Conservation (phyloP, 2,113 vertebrate species). For the Eptesicus fuscus region DNA sequence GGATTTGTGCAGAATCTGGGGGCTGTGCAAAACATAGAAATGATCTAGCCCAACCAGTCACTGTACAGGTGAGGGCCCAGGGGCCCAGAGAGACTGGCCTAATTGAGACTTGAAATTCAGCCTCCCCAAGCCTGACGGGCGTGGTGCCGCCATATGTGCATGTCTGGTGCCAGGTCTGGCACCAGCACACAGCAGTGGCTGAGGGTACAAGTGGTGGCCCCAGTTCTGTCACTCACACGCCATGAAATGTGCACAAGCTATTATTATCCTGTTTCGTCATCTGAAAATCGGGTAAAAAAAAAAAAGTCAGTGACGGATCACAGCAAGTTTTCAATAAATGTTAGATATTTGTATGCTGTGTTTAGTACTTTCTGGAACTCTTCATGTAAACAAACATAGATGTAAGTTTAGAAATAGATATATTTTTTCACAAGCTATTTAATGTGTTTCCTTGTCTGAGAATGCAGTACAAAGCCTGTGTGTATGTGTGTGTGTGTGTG, state of each 20-base stretch:
- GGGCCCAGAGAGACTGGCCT: background rate
- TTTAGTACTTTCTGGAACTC: background rate
- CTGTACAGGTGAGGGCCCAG: background rate
- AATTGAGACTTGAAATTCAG: background rate
- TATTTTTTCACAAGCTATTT: background rate
- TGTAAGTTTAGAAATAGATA: background rate
- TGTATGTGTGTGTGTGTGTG: background rate
- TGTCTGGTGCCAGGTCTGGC: background rate
- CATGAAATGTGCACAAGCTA: background rate
- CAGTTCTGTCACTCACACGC: background rate
- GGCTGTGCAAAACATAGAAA: background rate
- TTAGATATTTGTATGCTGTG: background rate
- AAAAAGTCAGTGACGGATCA: background rate
- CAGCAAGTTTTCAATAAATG: background rate
- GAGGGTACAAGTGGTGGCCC: background rate
- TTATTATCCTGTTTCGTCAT: background rate
- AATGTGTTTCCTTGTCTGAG: background rate
- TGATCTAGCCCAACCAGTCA: background rate
- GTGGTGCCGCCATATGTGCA: fast-evolving
- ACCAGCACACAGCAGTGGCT: background rate
- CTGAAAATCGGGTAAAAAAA: background rate
- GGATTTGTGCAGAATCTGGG: background rate
- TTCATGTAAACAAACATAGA: background rate
- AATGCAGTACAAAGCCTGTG: background rate
- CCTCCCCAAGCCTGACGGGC: background rate